Evolutionary conservation across 2,797 vertebrate genomes (phyloP), one percentile per base, ranked within the genome.

Genomic region (Naso thynnoides): DNA sequence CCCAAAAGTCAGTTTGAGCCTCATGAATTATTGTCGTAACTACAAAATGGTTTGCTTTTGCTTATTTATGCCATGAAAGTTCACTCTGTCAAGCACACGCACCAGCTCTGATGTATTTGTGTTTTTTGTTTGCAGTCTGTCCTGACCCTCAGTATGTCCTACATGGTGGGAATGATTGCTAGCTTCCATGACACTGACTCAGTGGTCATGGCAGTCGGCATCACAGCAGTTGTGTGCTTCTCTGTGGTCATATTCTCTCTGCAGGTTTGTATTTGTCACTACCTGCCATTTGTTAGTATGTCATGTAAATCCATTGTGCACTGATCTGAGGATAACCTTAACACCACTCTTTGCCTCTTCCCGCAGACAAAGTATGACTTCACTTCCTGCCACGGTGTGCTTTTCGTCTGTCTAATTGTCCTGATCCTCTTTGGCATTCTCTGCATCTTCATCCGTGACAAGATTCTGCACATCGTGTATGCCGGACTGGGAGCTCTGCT

Each of bases 111-210:
- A 78, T 63, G 11, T 24, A 8, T 38, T 54, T 76, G 23, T 77
- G 23, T 62, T 66, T 50, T 39, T 50, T 74, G 8, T 85, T 70
- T 70, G 15, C 89, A 98, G 97, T 96, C 96, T 0, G 82, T 98
- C 90, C 91, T 98, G 86, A 98, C 97, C 0, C 39, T 97, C 58
- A 96, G 95, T 67, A 85, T 98, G 86, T 98, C 96, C 68, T 98
- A 98, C 95, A 97, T 98, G 97, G 96, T 97, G 92, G 97, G 97
- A 41, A 96, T 97, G 95, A 96, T 98, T 0, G 96, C 97, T 90
- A 97, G 96, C 85, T 97, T 94, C 92, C 97, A 98, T 14, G 47
- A 96, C 41, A 97, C 96, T 0, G 96, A 98, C 0, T 88, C 95
- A 0, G 97, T 98, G 56, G 91, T 98, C 89, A 97, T 98, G 93